phyloP scores from a whole-genome alignment of 2,888 invertebrate species.

The Antheraea yamamai region DNA sequence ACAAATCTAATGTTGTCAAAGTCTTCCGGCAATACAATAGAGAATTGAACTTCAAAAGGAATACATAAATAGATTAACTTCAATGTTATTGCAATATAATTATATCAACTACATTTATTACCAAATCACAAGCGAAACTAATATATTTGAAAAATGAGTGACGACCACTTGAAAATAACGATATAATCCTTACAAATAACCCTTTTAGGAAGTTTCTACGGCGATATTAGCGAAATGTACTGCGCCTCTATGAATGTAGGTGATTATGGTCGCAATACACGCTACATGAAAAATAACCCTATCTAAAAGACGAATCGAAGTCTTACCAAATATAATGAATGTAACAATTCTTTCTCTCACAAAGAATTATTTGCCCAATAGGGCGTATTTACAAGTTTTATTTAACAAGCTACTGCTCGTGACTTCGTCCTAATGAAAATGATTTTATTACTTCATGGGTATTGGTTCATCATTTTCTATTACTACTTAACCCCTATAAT shows the following conservation, averaged over 20 bases:
- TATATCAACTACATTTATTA: neutral
- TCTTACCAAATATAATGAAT: constrained; percentile 28
- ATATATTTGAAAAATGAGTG: constrained; percentile 24
- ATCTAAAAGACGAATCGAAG: constrained; percentile 30
- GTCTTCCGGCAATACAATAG: neutral
- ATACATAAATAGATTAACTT: neutral
- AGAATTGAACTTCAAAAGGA: neutral
- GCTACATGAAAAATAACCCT: constrained; percentile 52
- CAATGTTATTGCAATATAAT: neutral
- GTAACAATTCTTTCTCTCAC: neutral
- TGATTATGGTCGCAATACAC: constrained; percentile 56
- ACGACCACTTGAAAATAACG: constrained; percentile 46
- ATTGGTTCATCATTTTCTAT: too few species aligned
- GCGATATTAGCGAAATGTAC: constrained; percentile 52
- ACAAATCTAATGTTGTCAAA: neutral
- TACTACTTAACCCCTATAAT: too few species aligned
- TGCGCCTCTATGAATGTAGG: constrained; percentile 38
- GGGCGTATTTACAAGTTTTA: neutral
- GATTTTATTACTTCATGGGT: too few species aligned
- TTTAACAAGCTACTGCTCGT: too few species aligned
- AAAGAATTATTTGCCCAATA: neutral
- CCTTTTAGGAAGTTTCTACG: constrained; percentile 48
- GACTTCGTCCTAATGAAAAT: neutral
- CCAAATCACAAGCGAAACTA: neutral
- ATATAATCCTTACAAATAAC: constrained; percentile 63